phyloP scores from a whole-genome alignment of 1,140 invertebrate genomes.

The Centruroides vittatus region DNA sequence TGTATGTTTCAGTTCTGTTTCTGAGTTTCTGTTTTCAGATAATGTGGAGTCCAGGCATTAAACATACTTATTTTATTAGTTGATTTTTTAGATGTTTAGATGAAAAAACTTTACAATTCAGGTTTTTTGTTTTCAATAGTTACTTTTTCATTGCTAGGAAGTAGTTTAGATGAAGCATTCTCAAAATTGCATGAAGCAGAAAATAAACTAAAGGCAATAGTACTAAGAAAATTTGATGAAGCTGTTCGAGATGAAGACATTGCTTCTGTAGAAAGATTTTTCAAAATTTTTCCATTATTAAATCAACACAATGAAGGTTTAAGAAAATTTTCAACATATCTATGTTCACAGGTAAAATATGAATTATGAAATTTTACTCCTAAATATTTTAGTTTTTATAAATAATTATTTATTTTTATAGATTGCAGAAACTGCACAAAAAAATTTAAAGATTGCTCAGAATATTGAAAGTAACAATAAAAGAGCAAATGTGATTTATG shows the following conservation, averaged over 20 bases:
- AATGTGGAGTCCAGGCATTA: too few relatives aligned
- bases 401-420: constrained; percentile 14
- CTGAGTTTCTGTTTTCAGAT: too few relatives aligned
- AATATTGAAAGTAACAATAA: constrained; percentile 43
- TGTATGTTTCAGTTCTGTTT: too few relatives aligned
- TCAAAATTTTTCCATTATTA: constrained; percentile 93
- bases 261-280: constrained; percentile 85
- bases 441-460: constrained; percentile 43
- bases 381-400: background rate
- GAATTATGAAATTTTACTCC: background rate
- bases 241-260: constrained; percentile 77
- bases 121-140: too few relatives aligned
- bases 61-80: too few relatives aligned
- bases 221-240: constrained; percentile 75
- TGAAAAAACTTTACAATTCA: too few relatives aligned
- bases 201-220: constrained; percentile 50
- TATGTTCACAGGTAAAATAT: constrained; percentile 40
- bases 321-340: constrained; percentile 76
- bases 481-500: constrained; percentile 56
- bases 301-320: constrained; percentile 84
- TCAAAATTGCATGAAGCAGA: constrained; percentile 73
- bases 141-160: constrained; percentile 29
- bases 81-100: too few relatives aligned
- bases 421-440: constrained; percentile 54
- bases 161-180: constrained; percentile 58